Conservation (phyloP, 1,140 invertebrate species). For the Drosophila repleta region DNA sequence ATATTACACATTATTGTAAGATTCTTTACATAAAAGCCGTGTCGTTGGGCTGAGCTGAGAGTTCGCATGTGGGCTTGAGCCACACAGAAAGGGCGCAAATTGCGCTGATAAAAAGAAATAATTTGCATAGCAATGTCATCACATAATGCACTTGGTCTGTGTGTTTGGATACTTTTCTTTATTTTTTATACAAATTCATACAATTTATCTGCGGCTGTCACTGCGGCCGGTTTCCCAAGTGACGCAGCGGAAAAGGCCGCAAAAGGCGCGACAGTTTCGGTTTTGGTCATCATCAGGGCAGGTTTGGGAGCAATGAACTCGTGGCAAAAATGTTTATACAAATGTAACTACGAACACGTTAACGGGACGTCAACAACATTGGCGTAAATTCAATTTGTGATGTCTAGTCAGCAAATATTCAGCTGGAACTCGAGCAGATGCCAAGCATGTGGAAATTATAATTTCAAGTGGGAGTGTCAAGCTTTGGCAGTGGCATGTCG, state of each 20-base stretch:
- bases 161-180: constrained; percentile 18
- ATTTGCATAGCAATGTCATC: constrained; percentile 22
- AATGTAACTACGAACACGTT: constrained; percentile 45
- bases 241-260: constrained; percentile 38
- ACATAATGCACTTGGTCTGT: constrained; percentile 8
- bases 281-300: constrained; percentile 61
- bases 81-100: constrained; percentile 41
- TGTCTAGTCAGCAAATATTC: constrained; percentile 51
- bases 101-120: constrained; percentile 32
- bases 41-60: constrained; percentile 4
- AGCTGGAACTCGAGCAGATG: constrained; percentile 12
- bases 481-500: no score
- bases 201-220: constrained; percentile 42
- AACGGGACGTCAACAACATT: constrained; percentile 23
- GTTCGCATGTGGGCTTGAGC: constrained; percentile 48
- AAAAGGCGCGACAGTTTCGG: constrained; percentile 26
- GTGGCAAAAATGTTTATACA: constrained; percentile 4
- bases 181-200: constrained; percentile 31
- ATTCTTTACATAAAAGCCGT: constrained; percentile 11
- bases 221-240: constrained; percentile 49
- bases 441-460: constrained; percentile 22
- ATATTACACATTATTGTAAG: constrained; percentile 7
- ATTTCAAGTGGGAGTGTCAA: constrained; percentile 1
- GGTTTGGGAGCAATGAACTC: constrained; percentile 58
- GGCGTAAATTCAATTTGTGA: constrained; percentile 31